These are phyloP conservation scores for Lutraria rhynchaena DNA, from an alignment of 1,140 invertebrate genomes.

Conservation along the genomic window DNA sequence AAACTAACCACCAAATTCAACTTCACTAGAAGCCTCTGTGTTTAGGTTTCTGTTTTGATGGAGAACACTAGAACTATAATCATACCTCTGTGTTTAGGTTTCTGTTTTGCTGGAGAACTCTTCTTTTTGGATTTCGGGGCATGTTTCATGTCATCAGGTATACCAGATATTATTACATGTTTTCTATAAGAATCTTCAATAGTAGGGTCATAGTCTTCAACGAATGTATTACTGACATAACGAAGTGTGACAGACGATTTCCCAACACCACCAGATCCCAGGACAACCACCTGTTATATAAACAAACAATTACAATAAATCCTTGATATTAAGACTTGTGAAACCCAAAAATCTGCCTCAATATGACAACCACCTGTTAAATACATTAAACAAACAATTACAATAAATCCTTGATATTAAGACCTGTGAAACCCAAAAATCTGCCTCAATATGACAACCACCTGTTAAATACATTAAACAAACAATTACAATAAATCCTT, in stretches of 20 bases:
- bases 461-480: too few relatives aligned
- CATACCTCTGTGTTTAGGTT: background rate
- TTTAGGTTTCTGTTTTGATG: too few relatives aligned
- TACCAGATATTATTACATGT: constrained; percentile 59
- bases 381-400: too few relatives aligned
- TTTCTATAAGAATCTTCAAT: constrained; percentile 80
- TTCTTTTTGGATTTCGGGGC: constrained; percentile 21
- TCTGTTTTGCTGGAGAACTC: constrained; percentile 18
- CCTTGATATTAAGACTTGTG: background rate
- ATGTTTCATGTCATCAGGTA: constrained; percentile 43
- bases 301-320: too few relatives aligned
- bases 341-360: background rate
- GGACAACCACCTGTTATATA: constrained; percentile 93
- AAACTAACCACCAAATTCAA: too few relatives aligned
- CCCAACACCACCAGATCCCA: constrained; percentile 98
- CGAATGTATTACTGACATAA: constrained; percentile 90
- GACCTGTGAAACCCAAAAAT: background rate
- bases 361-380: too few relatives aligned
- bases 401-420: too few relatives aligned
- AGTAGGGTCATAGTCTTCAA: constrained; percentile 80
- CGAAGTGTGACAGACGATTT: constrained; percentile 98
- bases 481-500: too few relatives aligned
- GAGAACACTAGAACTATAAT: too few relatives aligned
- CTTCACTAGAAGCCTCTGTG: too few relatives aligned
- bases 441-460: too few relatives aligned